Evolutionary conservation across 2,113 vertebrate genomes (phyloP).

Genomic region (Donacobius atricapilla): DNA sequence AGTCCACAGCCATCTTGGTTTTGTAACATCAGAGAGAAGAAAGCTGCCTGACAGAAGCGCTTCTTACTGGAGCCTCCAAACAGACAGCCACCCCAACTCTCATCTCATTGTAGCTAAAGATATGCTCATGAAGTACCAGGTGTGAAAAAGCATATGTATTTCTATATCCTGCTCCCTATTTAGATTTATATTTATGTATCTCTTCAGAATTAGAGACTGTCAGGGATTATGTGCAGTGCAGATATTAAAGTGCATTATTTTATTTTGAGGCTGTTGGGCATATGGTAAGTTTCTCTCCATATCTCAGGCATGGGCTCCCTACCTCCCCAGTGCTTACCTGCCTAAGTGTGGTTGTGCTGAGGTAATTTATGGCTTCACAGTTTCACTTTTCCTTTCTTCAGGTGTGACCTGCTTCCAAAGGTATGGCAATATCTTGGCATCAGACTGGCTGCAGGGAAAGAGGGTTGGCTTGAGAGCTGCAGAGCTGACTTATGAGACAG

Average conservation of each 20-base stretch:
- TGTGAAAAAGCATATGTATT: not conserved
- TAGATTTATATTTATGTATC: not conserved
- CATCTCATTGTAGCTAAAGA: not conserved
- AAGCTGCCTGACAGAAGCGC: not conserved
- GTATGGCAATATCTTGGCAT: not conserved
- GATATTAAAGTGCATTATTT: not conserved
- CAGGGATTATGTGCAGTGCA: not conserved
- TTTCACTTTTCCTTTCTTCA: not conserved
- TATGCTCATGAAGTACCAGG: not conserved
- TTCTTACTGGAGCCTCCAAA: not conserved
- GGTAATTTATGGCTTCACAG: not conserved
- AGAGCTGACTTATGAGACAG: not conserved
- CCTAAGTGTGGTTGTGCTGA: not conserved
- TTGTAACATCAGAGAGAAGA: not conserved
- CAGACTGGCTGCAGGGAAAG: not conserved
- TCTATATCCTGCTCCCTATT: not conserved
- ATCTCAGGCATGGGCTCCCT: not conserved
- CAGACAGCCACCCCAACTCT: not conserved
- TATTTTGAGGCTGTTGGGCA: not conserved
- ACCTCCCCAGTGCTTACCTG: not conserved
- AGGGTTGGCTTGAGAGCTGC: not conserved
- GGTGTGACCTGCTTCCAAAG: not conserved
- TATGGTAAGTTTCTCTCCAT: not conserved
- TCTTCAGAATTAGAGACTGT: not conserved
- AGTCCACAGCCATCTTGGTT: not conserved